phyloP scores from a whole-genome alignment of 2,797 vertebrate species.

The Carapus acus region DNA sequence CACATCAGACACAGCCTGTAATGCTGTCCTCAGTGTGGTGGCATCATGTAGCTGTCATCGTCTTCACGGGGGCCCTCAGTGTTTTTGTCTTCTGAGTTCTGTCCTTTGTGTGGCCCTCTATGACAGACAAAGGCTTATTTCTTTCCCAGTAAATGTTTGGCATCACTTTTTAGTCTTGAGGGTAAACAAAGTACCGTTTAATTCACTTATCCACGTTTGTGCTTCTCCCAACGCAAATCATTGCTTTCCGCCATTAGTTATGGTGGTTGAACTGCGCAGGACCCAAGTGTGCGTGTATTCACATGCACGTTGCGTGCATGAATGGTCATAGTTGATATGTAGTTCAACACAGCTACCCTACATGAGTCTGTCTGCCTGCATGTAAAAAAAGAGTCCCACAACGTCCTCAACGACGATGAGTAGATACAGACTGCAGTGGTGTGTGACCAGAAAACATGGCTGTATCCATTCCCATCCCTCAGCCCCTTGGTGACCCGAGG shows the following conservation, averaged over 20 bases:
- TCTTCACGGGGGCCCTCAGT: slow-evolving; percentile 44
- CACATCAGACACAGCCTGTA: slow-evolving; percentile 59
- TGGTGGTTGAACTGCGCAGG: slow-evolving; percentile 21
- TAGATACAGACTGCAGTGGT: slow-evolving; percentile 46
- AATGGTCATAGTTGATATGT: slow-evolving; percentile 32
- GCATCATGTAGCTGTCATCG: slow-evolving; percentile 57
- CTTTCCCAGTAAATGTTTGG: slow-evolving; percentile 63
- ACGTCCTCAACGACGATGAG: slow-evolving; percentile 28
- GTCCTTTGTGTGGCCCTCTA: slow-evolving; percentile 54
- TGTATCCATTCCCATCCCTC: slow-evolving; percentile 42
- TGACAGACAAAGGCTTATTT: slow-evolving; percentile 59
- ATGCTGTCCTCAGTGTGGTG: slow-evolving; percentile 49
- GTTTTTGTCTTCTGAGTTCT: slow-evolving; percentile 40
- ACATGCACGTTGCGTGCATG: slow-evolving; percentile 1
- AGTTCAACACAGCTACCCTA: slow-evolving; percentile 43
- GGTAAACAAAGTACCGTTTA: slow-evolving; percentile 60
- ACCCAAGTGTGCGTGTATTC: slow-evolving; percentile 16
- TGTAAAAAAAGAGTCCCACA: slow-evolving; percentile 15
- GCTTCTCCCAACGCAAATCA: slow-evolving; percentile 43
- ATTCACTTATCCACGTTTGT: slow-evolving; percentile 56
- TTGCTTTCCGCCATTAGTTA: slow-evolving; percentile 48
- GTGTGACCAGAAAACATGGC: slow-evolving; percentile 48
- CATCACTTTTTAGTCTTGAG: slow-evolving; percentile 58
- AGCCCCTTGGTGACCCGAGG: slow-evolving; percentile 45
- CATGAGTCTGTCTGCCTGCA: slow-evolving; percentile 17